Conservation (phyloP, 2,113 vertebrate genomes). For the Leptodactylus fuscus region DNA sequence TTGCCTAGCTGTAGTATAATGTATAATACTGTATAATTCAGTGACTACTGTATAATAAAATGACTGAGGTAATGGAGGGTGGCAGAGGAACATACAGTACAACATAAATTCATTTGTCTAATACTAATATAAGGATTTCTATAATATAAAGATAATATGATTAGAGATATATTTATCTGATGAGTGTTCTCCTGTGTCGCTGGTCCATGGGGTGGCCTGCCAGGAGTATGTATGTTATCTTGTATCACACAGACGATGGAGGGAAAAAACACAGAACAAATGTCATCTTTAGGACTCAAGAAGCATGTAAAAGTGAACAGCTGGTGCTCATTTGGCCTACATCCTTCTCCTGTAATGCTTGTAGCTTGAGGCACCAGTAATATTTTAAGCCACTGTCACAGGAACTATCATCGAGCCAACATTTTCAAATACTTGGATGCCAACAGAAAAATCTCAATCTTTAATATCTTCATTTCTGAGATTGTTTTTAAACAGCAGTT, state of each 20-base stretch:
- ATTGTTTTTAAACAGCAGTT: neutral
- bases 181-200: neutral
- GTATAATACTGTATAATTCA: too few species aligned
- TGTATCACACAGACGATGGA: constrained; percentile 1
- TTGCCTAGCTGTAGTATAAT: too few species aligned
- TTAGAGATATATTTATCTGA: neutral
- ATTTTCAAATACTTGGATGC: constrained; percentile 18
- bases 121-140: neutral
- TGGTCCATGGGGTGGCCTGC: neutral
- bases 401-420: constrained; percentile 14
- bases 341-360: constrained; percentile 43
- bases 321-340: constrained; percentile 41
- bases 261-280: constrained; percentile 40
- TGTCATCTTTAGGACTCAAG: constrained; percentile 48
- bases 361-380: constrained; percentile 47
- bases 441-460: constrained; percentile 3
- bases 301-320: constrained; percentile 51
- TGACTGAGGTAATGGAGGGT: too few species aligned
- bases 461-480: constrained; percentile 13
- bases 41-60: too few species aligned
- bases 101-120: too few species aligned
- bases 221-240: neutral
- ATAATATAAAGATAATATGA: neutral
- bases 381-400: constrained; percentile 47
- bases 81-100: too few species aligned